Evolutionary conservation across 1,140 invertebrate species (phyloP), one percentile per base, ranked within the genome.

Genomic region (Chelonus insularis): DNA sequence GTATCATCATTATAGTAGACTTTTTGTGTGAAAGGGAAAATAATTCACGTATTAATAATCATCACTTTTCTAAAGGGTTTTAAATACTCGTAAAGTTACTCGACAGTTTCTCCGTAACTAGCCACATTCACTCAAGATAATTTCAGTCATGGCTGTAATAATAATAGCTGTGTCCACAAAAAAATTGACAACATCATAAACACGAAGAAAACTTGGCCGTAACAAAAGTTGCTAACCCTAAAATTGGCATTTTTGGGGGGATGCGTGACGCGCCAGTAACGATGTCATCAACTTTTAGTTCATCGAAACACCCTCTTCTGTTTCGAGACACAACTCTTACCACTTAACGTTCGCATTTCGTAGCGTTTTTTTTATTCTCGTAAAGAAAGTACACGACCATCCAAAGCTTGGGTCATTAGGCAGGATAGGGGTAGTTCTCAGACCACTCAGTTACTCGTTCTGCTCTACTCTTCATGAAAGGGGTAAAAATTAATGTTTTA

Each of bases 401-500:
- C 57, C 50, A 20, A 47, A 61, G 65, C 69, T 69, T 68, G 79
- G 73, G 76, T 80, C 77, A 80, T 80, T 80, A 78, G 76, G 76
- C 73, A 79, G 74, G 67, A 62, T 64, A 60, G 62, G 29, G 61
- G 51, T 67, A 63, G 64, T 65, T 67, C 57, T 65, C 67, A 64
- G 48, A 57, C 55, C 23, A 36, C 12, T 21, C 14, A 8, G 8
- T 16, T 43, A 43, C 9, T 39, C 11, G n/a, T n/a, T 39, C 11
- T 34, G 11, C 32, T 39, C 37, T 54, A n/a, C n/a, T 25, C 29
- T 41, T 39, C 21, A 18, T 60, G 12, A 75, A 77, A 76, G 76
- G 76, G 74, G 75, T 78, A 80, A 79, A 79, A 81, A 81, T 80
- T 81, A 81, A 80, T 81, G 78, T 81, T 75, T 80, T 72, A 78